phyloP scores from a whole-genome alignment of 2,888 invertebrate species.

The Vandiemenella viatica region DNA sequence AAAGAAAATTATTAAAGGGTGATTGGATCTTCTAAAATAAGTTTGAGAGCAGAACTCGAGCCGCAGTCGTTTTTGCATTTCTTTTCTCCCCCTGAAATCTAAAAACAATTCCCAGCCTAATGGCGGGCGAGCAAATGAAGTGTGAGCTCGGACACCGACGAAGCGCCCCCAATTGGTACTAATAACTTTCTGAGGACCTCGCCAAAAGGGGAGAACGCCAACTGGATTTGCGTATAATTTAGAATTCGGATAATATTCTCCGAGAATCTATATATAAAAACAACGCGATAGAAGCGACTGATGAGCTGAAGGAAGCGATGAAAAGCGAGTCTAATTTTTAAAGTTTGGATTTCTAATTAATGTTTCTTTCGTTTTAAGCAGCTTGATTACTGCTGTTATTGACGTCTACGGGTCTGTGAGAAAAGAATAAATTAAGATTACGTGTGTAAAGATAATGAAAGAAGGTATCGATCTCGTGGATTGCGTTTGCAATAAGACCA shows the following conservation, averaged over 20 bases:
- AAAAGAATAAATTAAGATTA: too few species aligned
- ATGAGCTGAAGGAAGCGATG: too few species aligned
- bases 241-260: not conserved
- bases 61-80: not conserved
- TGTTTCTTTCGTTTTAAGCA: too few species aligned
- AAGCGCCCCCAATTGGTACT: not conserved
- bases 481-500: too few species aligned
- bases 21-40: not conserved
- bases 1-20: not conserved
- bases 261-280: not conserved
- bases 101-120: not conserved
- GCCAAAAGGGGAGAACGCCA: not conserved
- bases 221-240: too few species aligned
- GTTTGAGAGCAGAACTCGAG: not conserved
- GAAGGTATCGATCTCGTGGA: too few species aligned
- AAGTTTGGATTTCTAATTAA: not conserved
- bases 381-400: too few species aligned
- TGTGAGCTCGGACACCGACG: not conserved
- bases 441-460: too few species aligned
- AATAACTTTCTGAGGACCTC: not conserved
- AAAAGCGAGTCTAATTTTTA: not conserved
- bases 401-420: too few species aligned
- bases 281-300: too few species aligned
- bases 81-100: not conserved
- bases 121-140: not conserved